These are phyloP conservation scores for Ctenochaetus hawaiiensis DNA, from an alignment of 2,797 vertebrate genomes.

Conservation along the genomic window DNA sequence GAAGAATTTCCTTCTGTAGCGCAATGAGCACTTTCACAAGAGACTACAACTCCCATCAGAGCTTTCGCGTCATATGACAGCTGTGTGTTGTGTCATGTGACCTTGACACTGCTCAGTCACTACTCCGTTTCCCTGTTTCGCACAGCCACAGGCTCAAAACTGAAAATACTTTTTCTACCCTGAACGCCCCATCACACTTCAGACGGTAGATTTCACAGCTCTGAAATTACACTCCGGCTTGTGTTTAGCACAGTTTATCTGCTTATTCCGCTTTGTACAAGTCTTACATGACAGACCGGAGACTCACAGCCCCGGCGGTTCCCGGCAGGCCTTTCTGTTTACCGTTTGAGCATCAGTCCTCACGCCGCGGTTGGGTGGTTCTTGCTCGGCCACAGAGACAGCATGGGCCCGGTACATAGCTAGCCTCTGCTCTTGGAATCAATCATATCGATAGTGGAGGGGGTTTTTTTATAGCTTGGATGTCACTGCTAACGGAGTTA, in stretches of 20 bases:
- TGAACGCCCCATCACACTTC: accelerated
- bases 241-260: background rate
- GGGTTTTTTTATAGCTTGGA: conserved; percentile 36
- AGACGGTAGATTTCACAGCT: background rate
- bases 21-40: too few species aligned
- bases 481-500: conserved; percentile 43
- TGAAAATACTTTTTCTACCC: background rate
- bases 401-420: conserved; percentile 55
- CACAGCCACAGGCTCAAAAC: conserved; percentile 48
- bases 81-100: conserved; percentile 80
- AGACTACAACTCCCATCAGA: conserved; percentile 71
- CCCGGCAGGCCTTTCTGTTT: conserved; percentile 73
- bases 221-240: background rate
- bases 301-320: conserved; percentile 38
- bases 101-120: conserved; percentile 38
- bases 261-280: background rate
- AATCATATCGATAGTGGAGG: background rate
- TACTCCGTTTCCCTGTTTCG: conserved; percentile 53
- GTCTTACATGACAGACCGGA: conserved; percentile 36
- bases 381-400: conserved; percentile 50
- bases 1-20: too few species aligned
- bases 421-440: conserved; percentile 21
- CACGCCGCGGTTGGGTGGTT: conserved; percentile 59
- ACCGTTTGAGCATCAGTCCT: conserved; percentile 57
- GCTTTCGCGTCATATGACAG: conserved; percentile 72